These are phyloP conservation scores for Eucidaris tribuloides DNA, from an alignment of 35 echinoderm and acorn worm genomes.

Conservation along the genomic window DNA sequence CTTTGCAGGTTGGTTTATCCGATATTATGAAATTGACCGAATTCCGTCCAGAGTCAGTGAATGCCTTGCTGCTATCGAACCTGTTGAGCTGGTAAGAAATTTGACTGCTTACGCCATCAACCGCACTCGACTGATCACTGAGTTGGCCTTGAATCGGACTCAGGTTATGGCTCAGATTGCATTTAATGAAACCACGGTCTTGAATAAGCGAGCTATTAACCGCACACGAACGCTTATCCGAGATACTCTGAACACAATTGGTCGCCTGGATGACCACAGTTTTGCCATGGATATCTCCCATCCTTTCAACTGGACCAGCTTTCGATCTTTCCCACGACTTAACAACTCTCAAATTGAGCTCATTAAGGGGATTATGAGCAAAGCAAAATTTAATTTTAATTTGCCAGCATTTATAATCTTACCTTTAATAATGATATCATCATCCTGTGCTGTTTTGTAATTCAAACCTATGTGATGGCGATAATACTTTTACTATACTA, in stretches of 20 bases:
- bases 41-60: conserved; percentile 23
- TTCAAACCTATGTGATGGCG: not conserved
- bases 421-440: not conserved
- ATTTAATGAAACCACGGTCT: conserved; percentile 5
- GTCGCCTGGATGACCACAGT: conserved; percentile 72
- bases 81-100: not conserved
- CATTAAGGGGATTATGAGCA: conserved; percentile 28
- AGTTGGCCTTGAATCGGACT: not conserved
- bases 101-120: conserved; percentile 4
- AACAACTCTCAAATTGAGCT: conserved; percentile 67
- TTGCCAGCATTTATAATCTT: not conserved
- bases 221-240: conserved; percentile 19
- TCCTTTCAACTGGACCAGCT: conserved; percentile 91
- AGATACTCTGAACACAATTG: conserved; percentile 43
- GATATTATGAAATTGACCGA: conserved; percentile 57
- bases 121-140: not conserved
- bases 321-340: conserved; percentile 56
- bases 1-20: conserved; percentile 47
- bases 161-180: conserved; percentile 11
- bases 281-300: conserved; percentile 87
- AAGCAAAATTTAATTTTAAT: conserved; percentile 2
- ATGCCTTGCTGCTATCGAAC: not conserved
- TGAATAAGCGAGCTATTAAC: conserved; percentile 2
- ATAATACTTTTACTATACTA: not conserved
- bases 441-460: not conserved